These are phyloP conservation scores for Oncorhynchus gorbuscha DNA, from an alignment of 2,113 vertebrate genomes.

Conservation along the genomic window DNA sequence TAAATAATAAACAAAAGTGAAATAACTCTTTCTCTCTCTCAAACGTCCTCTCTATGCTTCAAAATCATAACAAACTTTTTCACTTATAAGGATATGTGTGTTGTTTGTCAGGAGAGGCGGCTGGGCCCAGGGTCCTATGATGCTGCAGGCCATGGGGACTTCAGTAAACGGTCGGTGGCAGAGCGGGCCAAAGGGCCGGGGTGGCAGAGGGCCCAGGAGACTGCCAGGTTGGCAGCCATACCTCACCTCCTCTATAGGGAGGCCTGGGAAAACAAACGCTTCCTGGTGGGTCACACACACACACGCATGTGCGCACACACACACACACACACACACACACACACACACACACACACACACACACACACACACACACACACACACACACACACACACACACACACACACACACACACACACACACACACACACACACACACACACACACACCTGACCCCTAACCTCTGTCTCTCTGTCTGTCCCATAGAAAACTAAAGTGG, in stretches of 20 bases:
- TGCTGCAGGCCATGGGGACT: constrained; percentile 45
- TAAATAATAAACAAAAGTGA: no score
- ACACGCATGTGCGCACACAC: no score
- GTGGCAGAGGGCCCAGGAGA: constrained; percentile 59
- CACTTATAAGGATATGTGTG: neutral
- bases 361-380: neutral
- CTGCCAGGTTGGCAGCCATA: constrained; percentile 39
- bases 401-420: neutral
- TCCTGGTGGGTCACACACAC: constrained; percentile 54
- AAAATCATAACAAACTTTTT: no score
- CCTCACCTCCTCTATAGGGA: constrained; percentile 67
- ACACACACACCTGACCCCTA: neutral
- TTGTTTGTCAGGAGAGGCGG: constrained; percentile 52
- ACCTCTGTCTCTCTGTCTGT: neutral
- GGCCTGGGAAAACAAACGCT: constrained; percentile 45
- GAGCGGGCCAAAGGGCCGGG: constrained; percentile 48
- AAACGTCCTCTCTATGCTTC: no score
- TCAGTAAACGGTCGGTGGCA: constrained; percentile 44
- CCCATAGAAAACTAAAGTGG: constrained; percentile 61
- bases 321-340: no score
- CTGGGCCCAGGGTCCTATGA: constrained; percentile 69
- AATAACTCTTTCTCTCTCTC: no score
- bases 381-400: neutral
- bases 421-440: no score
- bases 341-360: no score